Base-by-base conservation (phyloP, 1,140 invertebrate species). In the Habropoda laboriosa region DNA sequence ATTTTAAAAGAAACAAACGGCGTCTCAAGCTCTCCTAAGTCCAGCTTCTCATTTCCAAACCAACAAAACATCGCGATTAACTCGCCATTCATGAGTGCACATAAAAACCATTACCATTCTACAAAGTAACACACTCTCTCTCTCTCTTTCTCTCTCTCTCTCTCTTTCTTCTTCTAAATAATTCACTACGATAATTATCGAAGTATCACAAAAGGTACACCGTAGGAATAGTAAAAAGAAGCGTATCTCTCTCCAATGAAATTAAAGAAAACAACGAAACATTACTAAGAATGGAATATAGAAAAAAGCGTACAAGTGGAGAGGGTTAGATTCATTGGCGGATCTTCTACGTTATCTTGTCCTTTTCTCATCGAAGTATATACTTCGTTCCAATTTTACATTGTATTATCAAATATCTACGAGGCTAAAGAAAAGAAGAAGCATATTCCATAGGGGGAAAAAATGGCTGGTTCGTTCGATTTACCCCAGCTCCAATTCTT, bases 401-500 rank as follows among this genome's bases (percentile, higher is more conserved):
- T 0, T 10, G 2, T 21, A 8, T 1, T 12, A 51, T 51, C 21
- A 35, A n/a, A 30, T 1, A 5, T 16, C 30, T 45, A 67, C 13
- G 13, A 8, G 0, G 10, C 27, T 21, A 42, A 21, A 40, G 12
- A 21, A 57, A 51, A 49, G 10, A 8, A 30, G 1, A 67, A 67
- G 32, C 64, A 13, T 51, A 27, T 32, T 24, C 5, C n/a, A 40
- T 40, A n/a, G 35, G 60, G 30, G 35, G 12, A 47, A 67, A 68
- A 10, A 2, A 35, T 24, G 27, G 45, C 45, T 1, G 64, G 7
- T 32, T 57, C 38, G 12, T 42, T 71, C 38, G 42, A 63, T 73
- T 79, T 73, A 79, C 70, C 77, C 78, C 45, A 77, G 35, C 63
- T 76, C 79, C 53, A 86, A 13, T 13, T 67, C 64, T 42, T 87